These are phyloP conservation scores for Telmatherina bonti DNA, from an alignment of 2,797 vertebrate species.

Conservation along the genomic window DNA sequence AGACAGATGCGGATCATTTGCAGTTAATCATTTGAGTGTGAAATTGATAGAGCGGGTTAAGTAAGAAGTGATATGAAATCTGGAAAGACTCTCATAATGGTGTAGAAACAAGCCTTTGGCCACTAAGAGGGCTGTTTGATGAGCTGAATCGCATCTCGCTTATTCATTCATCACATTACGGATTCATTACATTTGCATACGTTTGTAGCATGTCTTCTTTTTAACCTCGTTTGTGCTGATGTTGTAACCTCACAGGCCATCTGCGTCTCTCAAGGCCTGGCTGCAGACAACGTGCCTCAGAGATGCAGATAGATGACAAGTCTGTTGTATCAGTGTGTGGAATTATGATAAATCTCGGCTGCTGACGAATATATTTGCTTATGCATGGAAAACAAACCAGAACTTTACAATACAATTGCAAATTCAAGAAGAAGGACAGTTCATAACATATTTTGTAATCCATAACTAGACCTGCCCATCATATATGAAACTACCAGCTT, in stretches of 20 bases:
- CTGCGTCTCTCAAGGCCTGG: conserved; percentile 35
- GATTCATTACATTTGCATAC: conserved; percentile 65
- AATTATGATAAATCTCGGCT: conserved; percentile 15
- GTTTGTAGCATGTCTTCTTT: conserved; percentile 51
- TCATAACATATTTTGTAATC: neutral
- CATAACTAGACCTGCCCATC: neutral
- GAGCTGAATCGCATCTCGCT: conserved; percentile 50
- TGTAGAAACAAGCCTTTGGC: conserved; percentile 35
- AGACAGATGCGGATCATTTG: conserved; percentile 33
- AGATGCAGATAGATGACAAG: conserved; percentile 24
- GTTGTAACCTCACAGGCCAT: conserved; percentile 56
- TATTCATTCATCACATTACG: conserved; percentile 64
- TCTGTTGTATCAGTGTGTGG: conserved; percentile 24
- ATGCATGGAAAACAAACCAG: neutral
- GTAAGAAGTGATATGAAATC: conserved; percentile 47
- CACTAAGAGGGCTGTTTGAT: conserved; percentile 40
- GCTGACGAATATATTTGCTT: conserved; percentile 16
- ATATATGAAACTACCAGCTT: neutral
- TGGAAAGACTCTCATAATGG: conserved; percentile 37
- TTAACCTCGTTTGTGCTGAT: conserved; percentile 52
- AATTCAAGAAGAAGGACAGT: neutral
- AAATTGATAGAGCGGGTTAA: conserved; percentile 45
- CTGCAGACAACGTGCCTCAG: conserved; percentile 1
- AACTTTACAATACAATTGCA: neutral
- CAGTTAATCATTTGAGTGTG: conserved; percentile 27